These are phyloP conservation scores for Rhabdomys pumilio DNA, from an alignment of 2,797 vertebrate genomes.

Conservation along the genomic window DNA sequence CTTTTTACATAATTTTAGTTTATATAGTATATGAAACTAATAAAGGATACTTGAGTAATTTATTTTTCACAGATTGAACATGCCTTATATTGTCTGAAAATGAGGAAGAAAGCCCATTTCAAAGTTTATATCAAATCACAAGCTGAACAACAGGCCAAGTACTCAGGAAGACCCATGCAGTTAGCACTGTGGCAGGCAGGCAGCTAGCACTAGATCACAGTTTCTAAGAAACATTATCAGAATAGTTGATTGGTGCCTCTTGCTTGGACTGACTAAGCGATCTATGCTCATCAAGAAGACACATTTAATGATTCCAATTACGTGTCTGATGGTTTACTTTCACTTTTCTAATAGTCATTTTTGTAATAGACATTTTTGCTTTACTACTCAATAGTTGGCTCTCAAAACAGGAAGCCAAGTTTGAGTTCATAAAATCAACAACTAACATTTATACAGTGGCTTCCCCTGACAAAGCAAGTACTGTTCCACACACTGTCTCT, in stretches of 20 bases:
- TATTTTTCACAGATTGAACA: background rate
- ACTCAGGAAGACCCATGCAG: background rate
- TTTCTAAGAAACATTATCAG: background rate
- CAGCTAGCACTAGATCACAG: background rate
- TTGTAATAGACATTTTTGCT: slow-evolving; percentile 41
- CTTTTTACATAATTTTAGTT: background rate
- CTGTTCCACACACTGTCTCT: slow-evolving; percentile 64
- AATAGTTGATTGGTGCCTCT: background rate
- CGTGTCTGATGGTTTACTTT: slow-evolving; percentile 41
- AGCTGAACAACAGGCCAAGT: background rate
- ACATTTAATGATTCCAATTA: background rate
- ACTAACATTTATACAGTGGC: slow-evolving; percentile 71
- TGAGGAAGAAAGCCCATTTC: background rate
- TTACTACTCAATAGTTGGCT: slow-evolving; percentile 71
- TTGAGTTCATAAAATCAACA: slow-evolving; percentile 75
- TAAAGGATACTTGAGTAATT: background rate
- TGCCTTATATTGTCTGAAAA: slow-evolving; percentile 14
- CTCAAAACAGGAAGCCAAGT: slow-evolving; percentile 76
- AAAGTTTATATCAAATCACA: background rate
- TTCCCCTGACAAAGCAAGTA: slow-evolving; percentile 72
- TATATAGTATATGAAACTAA: background rate
- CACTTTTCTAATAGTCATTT: slow-evolving; percentile 33
- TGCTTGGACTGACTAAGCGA: background rate
- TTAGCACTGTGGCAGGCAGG: background rate
- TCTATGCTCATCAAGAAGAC: background rate